Base-by-base conservation (phyloP, 2,888 invertebrate genomes). In the Lasius fuliginosus region DNA sequence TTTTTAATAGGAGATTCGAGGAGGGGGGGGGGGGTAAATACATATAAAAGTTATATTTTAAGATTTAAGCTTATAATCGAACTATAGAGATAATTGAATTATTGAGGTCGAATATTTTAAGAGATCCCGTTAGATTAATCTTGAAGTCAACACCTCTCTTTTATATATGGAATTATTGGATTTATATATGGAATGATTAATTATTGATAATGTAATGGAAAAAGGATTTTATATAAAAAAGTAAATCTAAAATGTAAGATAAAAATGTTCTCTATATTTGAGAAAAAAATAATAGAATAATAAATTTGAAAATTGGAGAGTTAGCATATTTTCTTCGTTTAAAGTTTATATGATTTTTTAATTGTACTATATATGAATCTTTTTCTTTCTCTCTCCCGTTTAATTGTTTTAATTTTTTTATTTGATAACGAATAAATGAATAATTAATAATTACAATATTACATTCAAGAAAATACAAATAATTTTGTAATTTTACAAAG, bases 371-470 rank as follows among this genome's bases (percentile, higher is more conserved):
- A 33, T 8, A 46, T 46, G 1, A 46, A 18, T 46, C 15, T 15
- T 1, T 46, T 46, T 15, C 15, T 5, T 49, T 49, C 36, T 36
- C 36, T 36, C 0, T 36, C 6, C 1, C 5, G 18, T 49, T 49
- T 49, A 49, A 49, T 49, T 4, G 0, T 12, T 15, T 46, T 15
- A 46, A 46, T 49, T 49, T 46, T 4, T 49, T 49, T 49, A 6
- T 49, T 46, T 0, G 3, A 18, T 49, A 18, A 49, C 6, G 4
- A 49, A 49, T 18, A 49, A 49, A 49, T 18, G 18, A 12, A 42
- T 42, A 73, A 40, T 58, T 36, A 36, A 40, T 60, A 60, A 74
- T 60, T 74, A 27, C 27, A 58, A 40, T 15, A 27, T 58, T 73
- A 11, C 23, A 40, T 73, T 73, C 11, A 27, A 58, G 11, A 3